Conservation (phyloP, 2,113 vertebrate genomes). For the Oryzias celebensis region DNA sequence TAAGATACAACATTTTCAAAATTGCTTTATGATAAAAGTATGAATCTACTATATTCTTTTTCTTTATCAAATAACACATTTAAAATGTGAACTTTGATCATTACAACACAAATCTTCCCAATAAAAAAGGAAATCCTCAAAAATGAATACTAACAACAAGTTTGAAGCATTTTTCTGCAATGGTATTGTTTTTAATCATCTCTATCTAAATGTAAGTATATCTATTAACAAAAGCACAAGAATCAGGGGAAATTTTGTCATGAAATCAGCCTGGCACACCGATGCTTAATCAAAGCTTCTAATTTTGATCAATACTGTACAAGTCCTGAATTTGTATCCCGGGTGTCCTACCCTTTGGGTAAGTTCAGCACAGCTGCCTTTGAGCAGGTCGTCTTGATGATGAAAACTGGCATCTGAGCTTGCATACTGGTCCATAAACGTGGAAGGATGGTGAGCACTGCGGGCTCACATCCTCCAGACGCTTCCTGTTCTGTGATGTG, state of each 20-base stretch:
- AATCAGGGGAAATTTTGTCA: not conserved
- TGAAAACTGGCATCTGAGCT: conserved; percentile 75
- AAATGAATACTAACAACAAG: not conserved
- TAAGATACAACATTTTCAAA: no score
- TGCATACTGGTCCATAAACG: conserved; percentile 82
- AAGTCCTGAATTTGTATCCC: not conserved
- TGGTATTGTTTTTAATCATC: not conserved
- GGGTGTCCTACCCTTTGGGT: conserved; percentile 83
- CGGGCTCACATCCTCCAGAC: conserved; percentile 45
- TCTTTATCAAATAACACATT: no score
- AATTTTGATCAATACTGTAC: conserved; percentile 3
- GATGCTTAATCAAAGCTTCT: not conserved
- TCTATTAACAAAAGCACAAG: not conserved
- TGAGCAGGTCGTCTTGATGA: conserved; percentile 81
- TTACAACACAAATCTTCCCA: no score
- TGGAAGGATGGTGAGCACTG: conserved; percentile 71
- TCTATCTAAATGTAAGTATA: not conserved
- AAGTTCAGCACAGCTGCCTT: conserved; percentile 82
- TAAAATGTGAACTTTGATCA: no score
- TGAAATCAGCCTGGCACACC: not conserved
- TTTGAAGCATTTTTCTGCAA: not conserved
- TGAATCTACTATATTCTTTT: no score
- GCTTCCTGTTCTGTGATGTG: conserved; percentile 47
- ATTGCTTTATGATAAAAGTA: no score
- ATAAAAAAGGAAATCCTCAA: no score